Base-by-base conservation (phyloP, 2,797 vertebrate genomes). In the Pangasius sanitwongsei region DNA sequence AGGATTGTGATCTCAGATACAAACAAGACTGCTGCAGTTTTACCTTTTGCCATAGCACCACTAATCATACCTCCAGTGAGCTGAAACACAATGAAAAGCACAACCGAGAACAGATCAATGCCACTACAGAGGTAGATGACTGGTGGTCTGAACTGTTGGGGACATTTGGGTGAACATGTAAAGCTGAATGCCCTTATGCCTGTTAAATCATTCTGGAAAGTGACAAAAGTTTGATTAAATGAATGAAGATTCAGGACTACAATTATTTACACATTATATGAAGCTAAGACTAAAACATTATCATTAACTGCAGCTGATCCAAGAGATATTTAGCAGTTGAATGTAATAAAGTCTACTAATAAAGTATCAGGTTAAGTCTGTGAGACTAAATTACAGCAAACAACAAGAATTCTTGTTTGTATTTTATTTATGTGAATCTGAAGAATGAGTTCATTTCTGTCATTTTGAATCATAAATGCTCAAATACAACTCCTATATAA, bases 11-110 rank as follows among this genome's bases (percentile, higher is more conserved):
- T 65, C 25, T 65, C 3, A 31, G 5, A 37, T 34, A 18, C 20
- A 18, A 34, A 34, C 31, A 69, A 34, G 65, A 34, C n/a, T 1
- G 16, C 65, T 34, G 65, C 65, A 69, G 65, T 34, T 69, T 69
- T 69, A 34, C 31, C 59, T 61, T 61, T 61, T 61, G 59, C 59
- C 59, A 61, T 94, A 2, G 93, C 93, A 0, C 97, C 97, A 86
- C 97, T 97, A 0, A 98, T 89, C 87, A 97, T 69, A 57, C 97
- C 98, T 55, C 98, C 97, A 0, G 95, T 94, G 77, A 98, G 89
- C 94, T 99, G 98, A 82, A 94, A 95, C n/a, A 94, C 8, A 75
- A 97, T 94, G 90, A 98, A 98, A 0, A 97, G 96, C 0, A 94
- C 34, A 15, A 97, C 94, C 96, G 98, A 94, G 0, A 82, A n/a